Conservation (phyloP, 2,113 vertebrate species). For the Odocoileus virginianus region DNA sequence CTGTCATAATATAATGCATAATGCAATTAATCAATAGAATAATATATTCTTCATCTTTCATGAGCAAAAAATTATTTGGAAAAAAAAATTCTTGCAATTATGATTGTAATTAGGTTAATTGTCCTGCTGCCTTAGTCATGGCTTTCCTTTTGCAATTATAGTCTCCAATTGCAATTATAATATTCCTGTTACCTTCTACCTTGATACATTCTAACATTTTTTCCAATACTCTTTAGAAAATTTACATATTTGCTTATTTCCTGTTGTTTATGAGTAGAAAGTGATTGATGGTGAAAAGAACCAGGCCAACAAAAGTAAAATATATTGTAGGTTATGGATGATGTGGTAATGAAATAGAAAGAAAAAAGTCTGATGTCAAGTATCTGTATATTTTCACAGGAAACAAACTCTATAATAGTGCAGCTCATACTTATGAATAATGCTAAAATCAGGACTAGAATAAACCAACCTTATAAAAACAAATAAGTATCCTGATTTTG, state of each 20-base stretch:
- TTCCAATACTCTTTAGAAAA: not conserved
- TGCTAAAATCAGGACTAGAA: not conserved
- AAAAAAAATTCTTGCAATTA: not conserved
- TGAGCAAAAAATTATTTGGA: not conserved
- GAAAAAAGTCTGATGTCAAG: not conserved
- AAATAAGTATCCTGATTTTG: not conserved
- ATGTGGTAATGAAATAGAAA: not conserved
- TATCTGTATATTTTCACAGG: not conserved
- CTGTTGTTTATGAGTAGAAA: not conserved
- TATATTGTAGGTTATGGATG: not conserved
- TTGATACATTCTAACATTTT: not conserved
- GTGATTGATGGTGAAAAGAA: not conserved
- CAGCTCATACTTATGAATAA: not conserved
- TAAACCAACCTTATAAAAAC: not conserved
- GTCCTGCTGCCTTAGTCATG: not conserved
- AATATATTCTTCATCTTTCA: not conserved
- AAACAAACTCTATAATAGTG: not conserved
- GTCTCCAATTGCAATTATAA: not conserved
- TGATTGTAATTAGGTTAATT: not conserved
- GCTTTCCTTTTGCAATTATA: not conserved
- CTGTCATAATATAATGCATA: not conserved
- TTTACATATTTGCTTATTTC: not conserved
- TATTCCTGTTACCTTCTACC: not conserved
- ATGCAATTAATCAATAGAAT: not conserved
- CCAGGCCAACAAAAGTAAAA: not conserved